These are phyloP conservation scores for Tyto alba DNA, from an alignment of 2,113 vertebrate genomes.

Conservation along the genomic window DNA sequence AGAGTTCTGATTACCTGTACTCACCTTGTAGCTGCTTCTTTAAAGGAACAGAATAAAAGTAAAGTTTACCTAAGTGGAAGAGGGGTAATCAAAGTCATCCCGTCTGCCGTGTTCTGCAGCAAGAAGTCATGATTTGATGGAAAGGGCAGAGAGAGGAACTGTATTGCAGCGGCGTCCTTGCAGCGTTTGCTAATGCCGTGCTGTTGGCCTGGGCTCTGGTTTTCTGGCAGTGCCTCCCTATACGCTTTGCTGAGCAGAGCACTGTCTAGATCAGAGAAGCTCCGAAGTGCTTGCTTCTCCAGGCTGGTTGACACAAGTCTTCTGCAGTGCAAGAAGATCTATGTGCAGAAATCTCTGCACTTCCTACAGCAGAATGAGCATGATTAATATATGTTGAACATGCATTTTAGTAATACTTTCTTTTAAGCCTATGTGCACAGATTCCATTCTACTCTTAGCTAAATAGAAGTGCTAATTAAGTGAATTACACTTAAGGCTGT, in stretches of 20 bases:
- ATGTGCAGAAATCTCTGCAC: not conserved
- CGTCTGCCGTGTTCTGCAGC: fast-evolving
- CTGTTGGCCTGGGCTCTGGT: not conserved
- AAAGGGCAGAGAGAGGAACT: not conserved
- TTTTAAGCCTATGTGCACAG: not conserved
- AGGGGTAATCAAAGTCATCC: not conserved
- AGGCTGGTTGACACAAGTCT: not conserved
- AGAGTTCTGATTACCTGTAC: not conserved
- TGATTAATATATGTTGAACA: not conserved
- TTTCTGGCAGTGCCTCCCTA: not conserved
- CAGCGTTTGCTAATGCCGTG: not conserved
- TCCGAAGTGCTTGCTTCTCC: not conserved
- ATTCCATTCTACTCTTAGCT: not conserved
- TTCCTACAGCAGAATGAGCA: not conserved
- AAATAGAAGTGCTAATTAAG: not conserved
- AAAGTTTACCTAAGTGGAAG: not conserved
- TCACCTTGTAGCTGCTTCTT: not conserved
- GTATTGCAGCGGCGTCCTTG: fast-evolving
- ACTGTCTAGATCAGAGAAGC: not conserved
- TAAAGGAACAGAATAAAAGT: not conserved
- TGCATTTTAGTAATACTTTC: not conserved
- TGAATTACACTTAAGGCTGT: not conserved
- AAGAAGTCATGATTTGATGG: not conserved
- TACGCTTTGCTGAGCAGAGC: not conserved
- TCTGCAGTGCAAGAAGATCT: not conserved